Percentiles rank a stretch among this genome's conserved stretches.
phyloP scores from a whole-genome alignment of 2,888 invertebrate genomes.

The Gandaritis pyraliata region DNA sequence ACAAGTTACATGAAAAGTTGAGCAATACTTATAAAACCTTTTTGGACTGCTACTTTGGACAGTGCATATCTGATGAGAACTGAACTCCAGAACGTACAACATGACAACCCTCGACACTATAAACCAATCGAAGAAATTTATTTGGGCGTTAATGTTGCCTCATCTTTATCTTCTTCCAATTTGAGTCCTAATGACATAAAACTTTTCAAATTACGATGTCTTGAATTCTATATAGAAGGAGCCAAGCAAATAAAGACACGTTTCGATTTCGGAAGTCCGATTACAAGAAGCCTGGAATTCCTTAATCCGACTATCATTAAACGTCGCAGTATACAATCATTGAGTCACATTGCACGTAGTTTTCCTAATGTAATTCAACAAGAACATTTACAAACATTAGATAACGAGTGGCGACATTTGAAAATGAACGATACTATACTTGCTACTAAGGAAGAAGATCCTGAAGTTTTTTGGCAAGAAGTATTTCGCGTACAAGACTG shows the following conservation, averaged over 20 bases:
- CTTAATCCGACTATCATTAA: background rate
- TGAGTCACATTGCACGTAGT: background rate
- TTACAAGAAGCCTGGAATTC: background rate
- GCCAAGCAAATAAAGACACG: constrained; percentile 16
- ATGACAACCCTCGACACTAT: background rate
- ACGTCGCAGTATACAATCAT: background rate
- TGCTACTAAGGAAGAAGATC: background rate
- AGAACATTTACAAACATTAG: background rate
- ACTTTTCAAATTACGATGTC: constrained; percentile 22
- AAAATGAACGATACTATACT: background rate
- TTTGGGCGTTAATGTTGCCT: background rate
- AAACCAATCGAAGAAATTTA: background rate
- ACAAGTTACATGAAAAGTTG: background rate
- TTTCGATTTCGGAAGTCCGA: background rate
- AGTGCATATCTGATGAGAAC: background rate
- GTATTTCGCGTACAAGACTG: too few relatives aligned
- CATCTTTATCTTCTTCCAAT: background rate
- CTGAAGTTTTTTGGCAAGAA: background rate
- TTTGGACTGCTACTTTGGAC: background rate
- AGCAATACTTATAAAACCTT: background rate
- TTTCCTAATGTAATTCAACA: background rate
- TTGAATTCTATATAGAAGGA: constrained; percentile 23
- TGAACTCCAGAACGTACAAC: background rate
- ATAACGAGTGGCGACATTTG: background rate
- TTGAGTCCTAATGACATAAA: constrained; percentile 5